Base-by-base conservation (phyloP, 2,113 vertebrate species). In the Periophthalmodon schlosseri region DNA sequence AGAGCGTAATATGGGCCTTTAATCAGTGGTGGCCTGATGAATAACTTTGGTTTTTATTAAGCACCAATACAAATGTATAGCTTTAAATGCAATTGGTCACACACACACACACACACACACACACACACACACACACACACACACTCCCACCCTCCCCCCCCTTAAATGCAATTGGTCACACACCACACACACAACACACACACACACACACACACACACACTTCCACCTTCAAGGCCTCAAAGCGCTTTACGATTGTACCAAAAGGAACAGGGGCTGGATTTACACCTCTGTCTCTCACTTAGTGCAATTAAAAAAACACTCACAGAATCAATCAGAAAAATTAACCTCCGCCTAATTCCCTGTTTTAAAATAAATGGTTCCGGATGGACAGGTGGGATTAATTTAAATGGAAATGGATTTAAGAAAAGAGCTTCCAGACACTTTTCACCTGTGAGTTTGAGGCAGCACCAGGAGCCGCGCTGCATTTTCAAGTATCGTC, bases 321-420 rank as follows among this genome's bases (percentile, higher is more conserved):
- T 21, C 50, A n/a, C 52, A 56, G 4, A 57, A 15, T 13, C 57
- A 60, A 60, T 60, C 57, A 60, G 5, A 28, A 15, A 60, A 60
- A 60, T 28, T 15, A 60, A 60, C 12, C 57, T 28, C 57, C 0
- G 21, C 57, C 15, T 60, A 60, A 60, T 60, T 60, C 52, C 24
- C 23, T 12, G 5, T 7, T 28, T 24, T 24, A 60, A 28, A 28
- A 28, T 60, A 60, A 60, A 60, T 15, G 57, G 57, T 28, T 60
- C 15, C 57, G 57, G 57, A 15, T 60, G 57, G 23, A 14, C 57
- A 28, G 24, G 23, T 60, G 11, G 23, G 57, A 60, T 15, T 28
- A 11, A 57, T 57, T 57, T 57, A 60, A 60, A 60, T 28, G 57
- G 28, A 60, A 60, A 28, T 60, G 57, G 57, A 28, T 23, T 60